Conservation (phyloP, 2,113 vertebrate genomes). For the Arenaria interpres region DNA sequence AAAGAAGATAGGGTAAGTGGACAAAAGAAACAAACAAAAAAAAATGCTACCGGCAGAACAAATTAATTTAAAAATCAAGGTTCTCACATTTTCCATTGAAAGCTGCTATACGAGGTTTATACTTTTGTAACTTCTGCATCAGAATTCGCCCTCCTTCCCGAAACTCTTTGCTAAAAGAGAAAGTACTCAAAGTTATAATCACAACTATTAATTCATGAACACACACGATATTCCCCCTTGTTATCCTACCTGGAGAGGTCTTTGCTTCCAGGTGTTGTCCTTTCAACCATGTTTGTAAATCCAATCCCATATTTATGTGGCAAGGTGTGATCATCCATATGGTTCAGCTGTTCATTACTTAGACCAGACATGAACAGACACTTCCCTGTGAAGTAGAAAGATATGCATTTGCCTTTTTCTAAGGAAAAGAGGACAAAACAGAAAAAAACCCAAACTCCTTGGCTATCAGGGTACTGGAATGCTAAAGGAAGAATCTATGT, state of each 20-base stretch:
- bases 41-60: not conserved
- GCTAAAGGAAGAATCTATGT: not conserved
- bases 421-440: not conserved
- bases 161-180: constrained; percentile 89
- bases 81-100: constrained; percentile 99
- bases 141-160: constrained; percentile 97
- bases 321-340: constrained; percentile 88
- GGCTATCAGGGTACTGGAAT: not conserved
- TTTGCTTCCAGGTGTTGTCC: constrained; percentile 97
- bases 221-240: not conserved
- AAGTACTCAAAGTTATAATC: constrained; percentile 49
- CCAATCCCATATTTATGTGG: constrained; percentile 95
- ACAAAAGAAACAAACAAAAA: not conserved
- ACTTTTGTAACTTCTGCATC: constrained; percentile 93
- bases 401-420: not conserved
- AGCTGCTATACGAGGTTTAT: constrained; percentile 92
- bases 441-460: fast-evolving
- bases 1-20: constrained; percentile 11
- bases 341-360: constrained; percentile 90
- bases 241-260: constrained; percentile 88
- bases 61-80: not conserved
- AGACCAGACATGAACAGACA: constrained; percentile 97
- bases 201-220: not conserved
- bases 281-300: constrained; percentile 97
- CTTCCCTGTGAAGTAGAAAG: constrained; percentile 83